A percentile compares a stretch with the other conserved stretches of the same genome.
Evolutionary conservation across 2,888 invertebrate species (phyloP).

Genomic region (Megalurothrips usitatus): DNA sequence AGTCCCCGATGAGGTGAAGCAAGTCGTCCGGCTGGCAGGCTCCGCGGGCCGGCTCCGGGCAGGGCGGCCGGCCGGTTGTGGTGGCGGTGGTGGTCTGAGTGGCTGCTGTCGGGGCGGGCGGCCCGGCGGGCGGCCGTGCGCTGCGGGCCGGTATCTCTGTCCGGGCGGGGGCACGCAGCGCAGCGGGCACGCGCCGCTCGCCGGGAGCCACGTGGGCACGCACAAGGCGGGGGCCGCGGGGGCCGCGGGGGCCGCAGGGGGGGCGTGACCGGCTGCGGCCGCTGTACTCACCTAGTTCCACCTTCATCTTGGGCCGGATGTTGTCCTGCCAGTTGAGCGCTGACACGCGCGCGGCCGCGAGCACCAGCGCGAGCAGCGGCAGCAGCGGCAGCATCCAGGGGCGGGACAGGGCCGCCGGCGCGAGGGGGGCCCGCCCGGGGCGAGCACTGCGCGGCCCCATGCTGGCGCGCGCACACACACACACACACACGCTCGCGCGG

Average conservation of each 20-base stretch:
- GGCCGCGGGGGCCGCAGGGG: neutral
- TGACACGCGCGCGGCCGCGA: conserved; percentile 46
- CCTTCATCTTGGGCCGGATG: conserved; percentile 87
- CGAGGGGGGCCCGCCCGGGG: neutral
- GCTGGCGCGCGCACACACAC: neutral
- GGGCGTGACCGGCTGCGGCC: neutral
- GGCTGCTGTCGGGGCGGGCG: too few relatives aligned
- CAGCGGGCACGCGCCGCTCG: too few relatives aligned
- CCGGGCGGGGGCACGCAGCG: too few relatives aligned
- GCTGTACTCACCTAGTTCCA: conserved; percentile 77
- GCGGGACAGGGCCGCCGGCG: conserved; percentile 27
- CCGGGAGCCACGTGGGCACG: too few relatives aligned
- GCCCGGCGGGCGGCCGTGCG: too few relatives aligned
- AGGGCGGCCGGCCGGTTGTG: too few relatives aligned
- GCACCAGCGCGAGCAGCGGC: conserved; percentile 50
- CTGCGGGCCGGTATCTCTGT: too few relatives aligned
- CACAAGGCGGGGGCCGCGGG: too few relatives aligned
- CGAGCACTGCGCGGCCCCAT: neutral
- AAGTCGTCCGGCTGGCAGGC: too few relatives aligned
- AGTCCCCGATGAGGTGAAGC: too few relatives aligned
- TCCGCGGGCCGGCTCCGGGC: too few relatives aligned
- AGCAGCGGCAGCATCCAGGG: conserved; percentile 45
- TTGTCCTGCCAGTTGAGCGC: conserved; percentile 82
- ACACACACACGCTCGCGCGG: neutral
- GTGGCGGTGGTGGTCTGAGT: too few relatives aligned